phyloP scores from a whole-genome alignment of 2,113 vertebrate genomes.

The Myxocyprinus asiaticus region DNA sequence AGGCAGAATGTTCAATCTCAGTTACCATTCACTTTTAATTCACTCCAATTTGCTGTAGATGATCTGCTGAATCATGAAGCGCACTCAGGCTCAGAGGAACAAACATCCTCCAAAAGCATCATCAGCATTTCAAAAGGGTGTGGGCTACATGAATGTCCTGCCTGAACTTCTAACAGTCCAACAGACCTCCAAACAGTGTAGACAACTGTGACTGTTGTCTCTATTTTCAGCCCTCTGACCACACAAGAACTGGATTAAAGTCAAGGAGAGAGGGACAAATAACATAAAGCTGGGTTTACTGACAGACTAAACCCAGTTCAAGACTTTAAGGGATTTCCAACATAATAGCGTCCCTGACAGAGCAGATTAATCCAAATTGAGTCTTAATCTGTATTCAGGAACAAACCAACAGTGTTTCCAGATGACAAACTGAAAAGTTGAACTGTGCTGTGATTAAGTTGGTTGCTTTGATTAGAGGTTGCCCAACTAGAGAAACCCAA shows the following conservation, averaged over 20 bases:
- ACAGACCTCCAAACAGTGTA: neutral
- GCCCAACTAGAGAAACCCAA: neutral
- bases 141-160: neutral
- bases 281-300: neutral
- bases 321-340: neutral
- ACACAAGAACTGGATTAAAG: neutral
- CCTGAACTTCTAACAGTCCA: neutral
- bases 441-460: neutral
- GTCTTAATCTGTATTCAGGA: slow-evolving; percentile 1
- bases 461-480: neutral
- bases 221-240: neutral
- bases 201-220: neutral
- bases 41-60: neutral
- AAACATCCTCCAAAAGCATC: neutral
- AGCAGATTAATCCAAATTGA: neutral
- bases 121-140: neutral
- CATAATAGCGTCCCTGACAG: neutral
- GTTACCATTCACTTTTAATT: neutral
- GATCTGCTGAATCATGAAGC: neutral
- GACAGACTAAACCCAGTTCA: slow-evolving; percentile 4
- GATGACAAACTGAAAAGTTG: neutral
- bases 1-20: too few relatives aligned
- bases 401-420: neutral
- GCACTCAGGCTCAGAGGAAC: neutral
- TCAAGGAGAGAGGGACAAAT: neutral